These are phyloP conservation scores for Celastrina argiolus DNA, from an alignment of 2,888 invertebrate genomes.

Conservation along the genomic window DNA sequence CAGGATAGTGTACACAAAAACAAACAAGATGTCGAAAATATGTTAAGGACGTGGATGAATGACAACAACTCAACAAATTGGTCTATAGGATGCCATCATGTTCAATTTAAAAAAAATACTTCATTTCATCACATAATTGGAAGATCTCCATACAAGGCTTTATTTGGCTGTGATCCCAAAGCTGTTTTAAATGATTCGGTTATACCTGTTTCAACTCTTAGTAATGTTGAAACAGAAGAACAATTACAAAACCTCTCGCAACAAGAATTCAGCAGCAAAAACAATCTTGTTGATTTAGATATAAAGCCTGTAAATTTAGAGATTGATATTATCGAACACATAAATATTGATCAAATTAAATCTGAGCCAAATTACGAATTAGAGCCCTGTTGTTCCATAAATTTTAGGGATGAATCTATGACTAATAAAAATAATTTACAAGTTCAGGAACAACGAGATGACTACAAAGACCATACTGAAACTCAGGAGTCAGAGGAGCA, in stretches of 20 bases:
- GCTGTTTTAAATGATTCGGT: neutral
- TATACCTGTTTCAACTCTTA: neutral
- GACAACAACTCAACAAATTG: conserved; percentile 34
- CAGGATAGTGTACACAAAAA: conserved; percentile 24
- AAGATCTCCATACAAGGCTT: conserved; percentile 37
- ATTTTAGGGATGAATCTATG: no score
- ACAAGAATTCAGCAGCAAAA: neutral
- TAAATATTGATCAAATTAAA: no score
- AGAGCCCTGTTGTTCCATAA: no score
- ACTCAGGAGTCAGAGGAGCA: no score
- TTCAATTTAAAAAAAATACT: conserved; percentile 39
- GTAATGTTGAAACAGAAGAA: conserved; percentile 18
- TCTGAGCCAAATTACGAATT: no score
- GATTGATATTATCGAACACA: neutral
- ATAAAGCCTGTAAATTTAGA: neutral
- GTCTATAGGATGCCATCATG: conserved; percentile 14
- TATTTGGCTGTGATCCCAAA: conserved; percentile 31
- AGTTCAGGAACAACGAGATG: conserved; percentile 27
- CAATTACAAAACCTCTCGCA: neutral
- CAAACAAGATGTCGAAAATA: conserved; percentile 39
- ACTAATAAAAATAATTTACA: no score
- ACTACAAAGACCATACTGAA: no score
- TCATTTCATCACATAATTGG: conserved; percentile 32
- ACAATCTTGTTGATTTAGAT: neutral
- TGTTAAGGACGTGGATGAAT: conserved; percentile 40